Base-by-base conservation (phyloP, 2,888 invertebrate genomes). In the Drosophila picticornis region DNA sequence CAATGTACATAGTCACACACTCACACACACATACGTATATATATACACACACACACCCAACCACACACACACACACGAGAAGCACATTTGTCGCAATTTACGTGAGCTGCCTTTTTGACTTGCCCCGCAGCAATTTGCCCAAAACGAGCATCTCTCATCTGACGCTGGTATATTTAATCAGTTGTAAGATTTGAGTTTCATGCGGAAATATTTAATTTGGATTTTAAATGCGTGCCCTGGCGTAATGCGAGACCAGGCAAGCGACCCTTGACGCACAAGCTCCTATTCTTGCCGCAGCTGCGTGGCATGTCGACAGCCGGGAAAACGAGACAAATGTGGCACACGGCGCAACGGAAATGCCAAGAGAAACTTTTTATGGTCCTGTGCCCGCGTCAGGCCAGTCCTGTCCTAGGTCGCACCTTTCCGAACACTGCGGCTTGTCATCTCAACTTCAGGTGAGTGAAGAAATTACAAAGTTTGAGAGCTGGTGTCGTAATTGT, bases 121-220 rank as follows among this genome's bases (percentile, higher is more conserved):
- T 82, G 62, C 80, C 84, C 72, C 74, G 56, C 66, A 80, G 81
- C 61, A 62, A 53, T 80, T 74, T 65, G 52, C 32, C 58, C 52
- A 34, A 43, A 73, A 46, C 46, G 69, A 60, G 32, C 72, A 67
- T 62, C 55, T 31, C 48, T 62, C 68, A 48, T 72, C 34, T 72
- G 53, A 60, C 57, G 58, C 68, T 64, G 87, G 86, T 80, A 86
- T 88, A 86, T 86, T 86, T 88, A 86, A 86, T 86, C 85, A 88
- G 85, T 84, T 88, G 85, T 86, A 86, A 88, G 85, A 86, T 88
- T 86, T 86, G 82, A 82, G 85, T 84, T 86, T 88, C 85, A 86
- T 86, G 85, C 88, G 85, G 85, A 86, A 86, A 86, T 86, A 86
- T 86, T 86, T 86, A 86, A 86, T 86, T 86, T 86, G 85, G 85